These are phyloP conservation scores for Ganaspis sp. DNA, from an alignment of 1,140 invertebrate species.

Conservation along the genomic window DNA sequence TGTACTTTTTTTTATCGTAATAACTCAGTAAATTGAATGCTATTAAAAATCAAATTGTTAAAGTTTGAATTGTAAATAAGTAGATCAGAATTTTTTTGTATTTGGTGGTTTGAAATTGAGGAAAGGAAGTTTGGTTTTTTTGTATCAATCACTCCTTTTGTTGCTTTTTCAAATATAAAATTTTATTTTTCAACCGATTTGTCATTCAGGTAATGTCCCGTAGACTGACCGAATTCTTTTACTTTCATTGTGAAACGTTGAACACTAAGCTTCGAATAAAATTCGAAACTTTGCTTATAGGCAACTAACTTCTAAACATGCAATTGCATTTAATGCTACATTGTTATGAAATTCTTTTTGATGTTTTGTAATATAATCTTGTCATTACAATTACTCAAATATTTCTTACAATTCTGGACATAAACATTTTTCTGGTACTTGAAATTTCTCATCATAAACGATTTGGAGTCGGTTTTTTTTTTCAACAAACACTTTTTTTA, in stretches of 20 bases:
- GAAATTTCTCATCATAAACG: no score
- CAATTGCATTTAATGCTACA: slow-evolving; percentile 51
- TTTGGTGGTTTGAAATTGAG: no score
- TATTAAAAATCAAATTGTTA: no score
- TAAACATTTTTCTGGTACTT: neutral
- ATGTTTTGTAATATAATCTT: neutral
- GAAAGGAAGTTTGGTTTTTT: neutral
- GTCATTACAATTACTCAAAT: neutral
- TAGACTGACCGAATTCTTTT: slow-evolving; percentile 23
- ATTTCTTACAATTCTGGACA: no score
- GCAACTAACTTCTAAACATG: slow-evolving; percentile 44
- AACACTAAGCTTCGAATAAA: slow-evolving; percentile 41
- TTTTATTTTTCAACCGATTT: slow-evolving; percentile 1
- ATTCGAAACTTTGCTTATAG: slow-evolving; percentile 49
- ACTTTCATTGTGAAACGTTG: slow-evolving; percentile 49
- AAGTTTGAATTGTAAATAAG: no score
- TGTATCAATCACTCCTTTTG: neutral
- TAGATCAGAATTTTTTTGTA: no score
- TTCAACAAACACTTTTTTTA: no score
- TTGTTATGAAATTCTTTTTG: slow-evolving; percentile 46
- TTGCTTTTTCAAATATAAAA: neutral
- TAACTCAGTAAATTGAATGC: no score
- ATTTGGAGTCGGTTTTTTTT: no score
- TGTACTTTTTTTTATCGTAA: no score
- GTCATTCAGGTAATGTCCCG: slow-evolving; percentile 1